Conservation (phyloP, 1,140 invertebrate genomes). For the Euwallacea fornicatus region DNA sequence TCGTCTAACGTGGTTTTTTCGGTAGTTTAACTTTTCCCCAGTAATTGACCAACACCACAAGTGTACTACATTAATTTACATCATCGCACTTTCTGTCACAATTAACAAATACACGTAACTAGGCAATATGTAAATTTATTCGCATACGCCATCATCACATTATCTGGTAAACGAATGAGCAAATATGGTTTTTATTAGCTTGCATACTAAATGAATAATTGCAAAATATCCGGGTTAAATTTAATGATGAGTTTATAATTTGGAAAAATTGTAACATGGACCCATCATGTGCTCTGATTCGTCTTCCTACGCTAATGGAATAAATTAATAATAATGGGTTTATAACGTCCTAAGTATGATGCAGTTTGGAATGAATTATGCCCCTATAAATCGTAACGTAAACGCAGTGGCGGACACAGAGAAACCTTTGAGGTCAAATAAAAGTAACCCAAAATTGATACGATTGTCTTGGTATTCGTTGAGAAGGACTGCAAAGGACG, state of each 20-base stretch:
- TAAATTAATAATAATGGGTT: constrained; percentile 29
- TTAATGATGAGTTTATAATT: constrained; percentile 19
- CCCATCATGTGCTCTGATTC: constrained; percentile 20
- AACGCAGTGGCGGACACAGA: background rate
- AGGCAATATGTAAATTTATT: constrained; percentile 2
- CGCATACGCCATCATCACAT: background rate
- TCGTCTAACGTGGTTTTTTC: too few relatives aligned
- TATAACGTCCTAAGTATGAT: constrained; percentile 20
- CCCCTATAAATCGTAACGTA: background rate
- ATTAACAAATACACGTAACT: background rate
- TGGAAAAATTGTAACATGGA: constrained; percentile 7
- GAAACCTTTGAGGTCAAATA: too few relatives aligned
- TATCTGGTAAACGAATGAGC: background rate
- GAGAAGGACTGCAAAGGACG: too few relatives aligned
- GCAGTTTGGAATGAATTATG: constrained; percentile 3
- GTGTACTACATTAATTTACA: too few relatives aligned
- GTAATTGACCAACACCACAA: too few relatives aligned
- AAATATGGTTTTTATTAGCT: constrained; percentile 1
- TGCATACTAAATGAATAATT: constrained; percentile 6
- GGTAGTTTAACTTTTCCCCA: too few relatives aligned
- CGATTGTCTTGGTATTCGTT: too few relatives aligned
- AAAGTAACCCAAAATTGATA: too few relatives aligned
- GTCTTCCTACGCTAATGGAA: constrained; percentile 21
- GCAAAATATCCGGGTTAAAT: constrained; percentile 17
- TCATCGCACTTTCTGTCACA: too few relatives aligned